These are phyloP conservation scores for Enoplosus armatus DNA, from an alignment of 2,797 vertebrate species.

Conservation along the genomic window DNA sequence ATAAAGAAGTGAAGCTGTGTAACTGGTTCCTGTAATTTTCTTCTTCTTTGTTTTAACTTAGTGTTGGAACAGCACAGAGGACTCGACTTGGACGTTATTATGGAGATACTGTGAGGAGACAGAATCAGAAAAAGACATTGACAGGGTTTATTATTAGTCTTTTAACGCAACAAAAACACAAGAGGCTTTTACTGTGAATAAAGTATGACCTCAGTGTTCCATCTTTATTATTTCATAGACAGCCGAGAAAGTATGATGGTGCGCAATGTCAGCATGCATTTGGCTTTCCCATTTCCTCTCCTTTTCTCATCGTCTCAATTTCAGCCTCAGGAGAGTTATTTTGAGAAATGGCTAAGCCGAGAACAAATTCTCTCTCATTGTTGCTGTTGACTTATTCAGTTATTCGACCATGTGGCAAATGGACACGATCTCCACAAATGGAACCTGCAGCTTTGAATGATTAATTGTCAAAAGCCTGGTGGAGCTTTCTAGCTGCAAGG, in stretches of 20 bases:
- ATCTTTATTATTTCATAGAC: constrained; percentile 82
- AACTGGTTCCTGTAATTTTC: constrained; percentile 1
- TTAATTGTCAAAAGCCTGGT: constrained; percentile 76
- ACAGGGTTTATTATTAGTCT: constrained; percentile 71
- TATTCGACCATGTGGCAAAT: constrained; percentile 83
- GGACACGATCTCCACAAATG: constrained; percentile 79
- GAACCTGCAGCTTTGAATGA: constrained; percentile 81
- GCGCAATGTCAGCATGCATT: constrained; percentile 69
- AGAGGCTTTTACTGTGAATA: constrained; percentile 80
- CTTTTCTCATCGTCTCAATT: constrained; percentile 79
- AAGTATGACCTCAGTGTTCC: constrained; percentile 76
- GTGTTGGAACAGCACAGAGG: constrained; percentile 8
- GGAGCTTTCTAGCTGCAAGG: constrained; percentile 58
- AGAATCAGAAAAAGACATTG: constrained; percentile 40
- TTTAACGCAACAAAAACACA: constrained; percentile 63
- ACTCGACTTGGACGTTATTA: constrained; percentile 24
- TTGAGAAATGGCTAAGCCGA: constrained; percentile 77
- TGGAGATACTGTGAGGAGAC: constrained; percentile 12
- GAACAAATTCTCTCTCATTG: constrained; percentile 75
- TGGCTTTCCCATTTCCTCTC: constrained; percentile 64
- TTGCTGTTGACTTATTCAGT: constrained; percentile 85
- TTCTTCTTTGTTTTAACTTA: constrained; percentile 37
- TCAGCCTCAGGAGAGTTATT: constrained; percentile 81
- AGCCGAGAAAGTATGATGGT: constrained; percentile 50
- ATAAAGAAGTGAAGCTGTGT: constrained; percentile 19